Conservation (phyloP, 1,140 invertebrate species). For the Cyclina sinensis region DNA sequence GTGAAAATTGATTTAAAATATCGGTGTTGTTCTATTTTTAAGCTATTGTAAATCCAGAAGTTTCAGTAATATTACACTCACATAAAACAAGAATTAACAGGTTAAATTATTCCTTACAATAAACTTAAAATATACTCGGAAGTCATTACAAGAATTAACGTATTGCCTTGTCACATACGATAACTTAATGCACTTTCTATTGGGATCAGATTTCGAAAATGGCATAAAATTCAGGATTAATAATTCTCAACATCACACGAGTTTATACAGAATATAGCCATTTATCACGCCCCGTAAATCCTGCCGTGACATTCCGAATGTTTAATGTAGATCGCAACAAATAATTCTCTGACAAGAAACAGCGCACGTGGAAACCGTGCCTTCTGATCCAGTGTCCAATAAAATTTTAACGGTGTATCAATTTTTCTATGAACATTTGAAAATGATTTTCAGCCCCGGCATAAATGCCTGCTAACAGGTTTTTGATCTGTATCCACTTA, state of each 20-base stretch:
- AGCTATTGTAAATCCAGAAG: too few species aligned
- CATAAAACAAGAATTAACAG: not conserved
- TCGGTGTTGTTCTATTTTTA: too few species aligned
- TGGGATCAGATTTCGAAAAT: constrained; percentile 11
- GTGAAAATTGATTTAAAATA: too few species aligned
- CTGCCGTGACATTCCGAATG: not conserved
- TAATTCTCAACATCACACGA: constrained; percentile 45
- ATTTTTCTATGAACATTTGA: constrained; percentile 55
- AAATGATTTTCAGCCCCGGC: constrained; percentile 21
- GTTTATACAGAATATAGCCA: constrained; percentile 1
- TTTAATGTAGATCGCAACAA: not conserved
- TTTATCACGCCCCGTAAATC: constrained; percentile 50
- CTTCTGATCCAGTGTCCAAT: constrained; percentile 7
- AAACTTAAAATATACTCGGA: not conserved
- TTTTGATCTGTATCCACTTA: constrained; percentile 47
- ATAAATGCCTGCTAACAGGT: constrained; percentile 56
- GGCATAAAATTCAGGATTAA: constrained; percentile 37
- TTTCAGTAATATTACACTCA: too few species aligned
- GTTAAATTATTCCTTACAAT: not conserved
- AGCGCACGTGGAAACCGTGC: not conserved
- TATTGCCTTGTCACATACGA: constrained; percentile 32
- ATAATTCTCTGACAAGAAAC: not conserved
- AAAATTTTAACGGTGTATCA: constrained; percentile 43
- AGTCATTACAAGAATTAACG: constrained; percentile 13
- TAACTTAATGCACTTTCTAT: constrained; percentile 15